Percentiles rank a stretch among this genome's conserved stretches.
phyloP scores from a whole-genome alignment of 2,888 invertebrate genomes.

The Nycteola revayana region DNA sequence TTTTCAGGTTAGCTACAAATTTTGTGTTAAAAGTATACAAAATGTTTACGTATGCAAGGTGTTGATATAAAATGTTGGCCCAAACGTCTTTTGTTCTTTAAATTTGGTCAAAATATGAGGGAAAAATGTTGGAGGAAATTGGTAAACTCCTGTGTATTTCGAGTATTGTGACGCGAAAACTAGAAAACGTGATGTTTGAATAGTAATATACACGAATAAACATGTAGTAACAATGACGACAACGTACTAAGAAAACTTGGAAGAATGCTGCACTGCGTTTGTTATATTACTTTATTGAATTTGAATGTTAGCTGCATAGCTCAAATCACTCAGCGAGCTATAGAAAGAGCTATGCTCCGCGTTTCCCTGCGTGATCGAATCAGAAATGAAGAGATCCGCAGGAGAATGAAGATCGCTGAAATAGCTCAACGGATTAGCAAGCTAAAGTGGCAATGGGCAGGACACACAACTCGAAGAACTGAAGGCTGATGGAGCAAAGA shows the following conservation, averaged over 20 bases:
- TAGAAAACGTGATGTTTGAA: slow-evolving; percentile 29
- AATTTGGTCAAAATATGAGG: slow-evolving; percentile 24
- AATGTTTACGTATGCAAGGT: slow-evolving; percentile 26
- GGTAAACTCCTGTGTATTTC: slow-evolving; percentile 21
- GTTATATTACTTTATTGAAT: too few relatives aligned
- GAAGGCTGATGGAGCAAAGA: too few relatives aligned
- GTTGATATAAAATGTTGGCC: slow-evolving; percentile 23
- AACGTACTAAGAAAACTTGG: neutral
- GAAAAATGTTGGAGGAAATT: slow-evolving; percentile 25
- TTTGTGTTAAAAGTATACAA: slow-evolving; percentile 21
- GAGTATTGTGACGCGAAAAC: slow-evolving; percentile 27
- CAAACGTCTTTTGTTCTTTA: slow-evolving; percentile 31
- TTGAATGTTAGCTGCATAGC: too few relatives aligned
- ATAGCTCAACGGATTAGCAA: too few relatives aligned
- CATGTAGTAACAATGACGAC: slow-evolving; percentile 3
- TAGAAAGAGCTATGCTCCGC: too few relatives aligned
- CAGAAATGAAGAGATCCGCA: too few relatives aligned
- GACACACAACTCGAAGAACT: too few relatives aligned
- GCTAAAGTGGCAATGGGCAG: too few relatives aligned
- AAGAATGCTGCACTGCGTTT: too few relatives aligned
- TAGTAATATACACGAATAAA: slow-evolving; percentile 23
- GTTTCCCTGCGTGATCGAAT: too few relatives aligned
- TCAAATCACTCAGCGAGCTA: too few relatives aligned
- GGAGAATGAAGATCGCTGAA: too few relatives aligned
- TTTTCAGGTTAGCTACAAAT: slow-evolving; percentile 35